Conservation (phyloP, 2,113 vertebrate species). For the Leucosticte australis region DNA sequence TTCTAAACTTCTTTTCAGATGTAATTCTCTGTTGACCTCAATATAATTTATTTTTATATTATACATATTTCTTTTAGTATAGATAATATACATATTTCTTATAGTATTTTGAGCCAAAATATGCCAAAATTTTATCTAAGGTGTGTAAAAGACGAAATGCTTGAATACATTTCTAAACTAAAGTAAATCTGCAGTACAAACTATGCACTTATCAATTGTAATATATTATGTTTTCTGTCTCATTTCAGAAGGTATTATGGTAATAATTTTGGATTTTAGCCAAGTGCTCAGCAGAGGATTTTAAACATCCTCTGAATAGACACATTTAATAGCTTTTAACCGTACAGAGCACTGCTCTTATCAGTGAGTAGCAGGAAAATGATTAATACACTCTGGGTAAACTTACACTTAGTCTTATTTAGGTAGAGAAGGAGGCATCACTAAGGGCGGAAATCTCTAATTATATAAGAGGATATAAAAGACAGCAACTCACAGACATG, state of each 20-base stretch:
- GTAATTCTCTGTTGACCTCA: neutral
- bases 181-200: slow-evolving; percentile 50
- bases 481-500: slow-evolving; percentile 77
- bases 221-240: slow-evolving; percentile 73
- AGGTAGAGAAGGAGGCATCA: slow-evolving; percentile 62
- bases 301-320: slow-evolving; percentile 70
- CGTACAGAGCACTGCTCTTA: slow-evolving; percentile 64
- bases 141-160: slow-evolving; percentile 28
- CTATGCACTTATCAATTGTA: slow-evolving; percentile 70
- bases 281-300: slow-evolving; percentile 70
- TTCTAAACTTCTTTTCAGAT: neutral
- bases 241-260: slow-evolving; percentile 76
- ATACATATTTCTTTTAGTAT: neutral
- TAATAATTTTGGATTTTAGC: slow-evolving; percentile 78
- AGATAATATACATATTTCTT: neutral
- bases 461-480: slow-evolving; percentile 75
- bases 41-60: neutral
- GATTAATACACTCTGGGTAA: slow-evolving; percentile 74
- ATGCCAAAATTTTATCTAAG: neutral
- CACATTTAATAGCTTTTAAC: slow-evolving; percentile 73
- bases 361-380: slow-evolving; percentile 71
- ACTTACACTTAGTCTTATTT: slow-evolving; percentile 71
- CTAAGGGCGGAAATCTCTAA: slow-evolving; percentile 70
- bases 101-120: neutral
- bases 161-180: slow-evolving; percentile 67